Base-by-base conservation (phyloP, 2,797 vertebrate species). In the Anguilla obscura region DNA sequence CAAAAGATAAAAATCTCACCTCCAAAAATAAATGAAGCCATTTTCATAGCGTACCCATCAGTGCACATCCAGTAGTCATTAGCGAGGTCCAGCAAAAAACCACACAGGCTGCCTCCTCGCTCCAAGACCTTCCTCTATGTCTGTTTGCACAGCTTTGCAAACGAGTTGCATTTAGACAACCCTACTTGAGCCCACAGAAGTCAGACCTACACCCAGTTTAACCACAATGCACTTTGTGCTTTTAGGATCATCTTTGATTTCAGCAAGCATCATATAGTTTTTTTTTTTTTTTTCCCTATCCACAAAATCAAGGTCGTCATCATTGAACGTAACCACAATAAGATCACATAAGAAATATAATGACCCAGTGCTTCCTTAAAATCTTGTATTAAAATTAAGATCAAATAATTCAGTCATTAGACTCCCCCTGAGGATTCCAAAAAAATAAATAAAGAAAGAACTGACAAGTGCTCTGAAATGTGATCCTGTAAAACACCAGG, bases 1-100 rank as follows among this genome's bases (percentile, higher is more conserved):
- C 69, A 33, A 8, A 10, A 21, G 30, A 84, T 18, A 0, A 21
- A n/a, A 50, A 84, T 12, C 12, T n/a, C 50, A 54, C 82, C 54
- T 50, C 48, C 48, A 84, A 54, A 84, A 84, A 84, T 84, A 84
- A 84, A 54, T n/a, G 48, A 84, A 56, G 50, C 45, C 82, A 48
- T 84, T 4, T 84, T 54, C 82, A 84, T 24, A 84, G 52, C 3
- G 14, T 74, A 27, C 69, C 2, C 30, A 7, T 74, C 69, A 9
- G 10, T 12, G 21, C 50, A 4, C 3, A 54, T 16, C 82, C 82
- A 52, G 27, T 0, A 10, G 45, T 48, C 82, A 52, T 84, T 50
- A 84, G 27, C 24, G 82, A 52, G 45, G 5, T 84, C 82, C 50
- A 52, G 12, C 7, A 52, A 50, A 27, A 84, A 56, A 84, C 50